Conservation (phyloP, 2,797 vertebrate genomes). For the Cottoperca gobio region DNA sequence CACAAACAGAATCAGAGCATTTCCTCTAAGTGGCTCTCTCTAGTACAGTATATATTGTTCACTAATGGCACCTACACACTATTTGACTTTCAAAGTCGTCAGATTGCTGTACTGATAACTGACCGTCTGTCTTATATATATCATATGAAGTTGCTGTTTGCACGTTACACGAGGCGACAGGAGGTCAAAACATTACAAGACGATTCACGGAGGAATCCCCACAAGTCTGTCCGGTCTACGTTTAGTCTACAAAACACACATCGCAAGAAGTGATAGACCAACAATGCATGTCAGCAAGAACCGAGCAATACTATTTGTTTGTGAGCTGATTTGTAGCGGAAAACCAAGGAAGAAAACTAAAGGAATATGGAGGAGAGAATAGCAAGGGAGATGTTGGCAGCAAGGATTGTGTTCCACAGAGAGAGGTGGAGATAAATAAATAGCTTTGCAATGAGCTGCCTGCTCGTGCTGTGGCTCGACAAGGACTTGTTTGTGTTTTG, state of each 20-base stretch:
- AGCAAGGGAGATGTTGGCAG: not conserved
- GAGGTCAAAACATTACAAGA: not conserved
- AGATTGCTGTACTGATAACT: not conserved
- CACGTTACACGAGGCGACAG: not conserved
- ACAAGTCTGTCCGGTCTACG: not conserved
- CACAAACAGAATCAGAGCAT: constrained; percentile 65
- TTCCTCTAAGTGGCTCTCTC: constrained; percentile 57
- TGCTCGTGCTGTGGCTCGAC: not conserved
- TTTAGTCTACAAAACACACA: not conserved
- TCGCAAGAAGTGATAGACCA: not conserved
- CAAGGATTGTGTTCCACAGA: not conserved
- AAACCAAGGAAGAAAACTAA: not conserved
- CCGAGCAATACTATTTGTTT: not conserved
- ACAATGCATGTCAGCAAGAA: not conserved
- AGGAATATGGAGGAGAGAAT: not conserved
- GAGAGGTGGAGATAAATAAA: not conserved
- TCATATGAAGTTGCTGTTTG: not conserved
- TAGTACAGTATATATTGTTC: constrained; percentile 55
- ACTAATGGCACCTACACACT: constrained; percentile 12
- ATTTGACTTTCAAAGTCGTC: not conserved
- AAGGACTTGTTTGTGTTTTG: not conserved
- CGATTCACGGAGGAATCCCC: not conserved
- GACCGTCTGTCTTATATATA: not conserved
- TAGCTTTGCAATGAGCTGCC: no score
- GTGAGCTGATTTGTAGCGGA: not conserved